A percentile compares a stretch with the other conserved stretches of the same genome.
Conservation (phyloP, 1,140 invertebrate genomes). For the Dysdera silvatica region DNA sequence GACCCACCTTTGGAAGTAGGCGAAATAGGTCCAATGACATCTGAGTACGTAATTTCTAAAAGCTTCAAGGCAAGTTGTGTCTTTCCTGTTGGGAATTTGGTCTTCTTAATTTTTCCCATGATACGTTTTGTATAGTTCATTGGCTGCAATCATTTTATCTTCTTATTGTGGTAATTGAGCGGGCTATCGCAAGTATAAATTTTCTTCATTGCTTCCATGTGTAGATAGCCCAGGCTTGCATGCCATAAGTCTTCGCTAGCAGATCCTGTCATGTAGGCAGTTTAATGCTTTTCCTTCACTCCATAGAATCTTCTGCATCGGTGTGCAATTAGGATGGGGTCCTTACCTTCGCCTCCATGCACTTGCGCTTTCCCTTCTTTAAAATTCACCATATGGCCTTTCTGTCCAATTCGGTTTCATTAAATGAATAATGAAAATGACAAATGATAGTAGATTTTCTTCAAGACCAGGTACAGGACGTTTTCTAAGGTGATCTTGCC, state of each 20-base stretch:
- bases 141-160: background rate
- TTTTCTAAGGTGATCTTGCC: background rate
- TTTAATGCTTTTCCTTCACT: background rate
- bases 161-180: background rate
- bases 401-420: conserved; percentile 16
- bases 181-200: background rate
- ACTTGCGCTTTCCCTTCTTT: background rate
- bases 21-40: conserved; percentile 29
- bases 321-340: background rate
- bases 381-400: background rate
- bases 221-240: conserved; percentile 18
- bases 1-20: conserved; percentile 12
- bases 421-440: too few relatives aligned
- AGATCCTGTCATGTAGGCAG: background rate
- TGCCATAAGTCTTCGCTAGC: conserved; percentile 21
- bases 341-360: background rate
- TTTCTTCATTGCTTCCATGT: conserved; percentile 6
- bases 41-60: conserved; percentile 22
- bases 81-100: background rate
- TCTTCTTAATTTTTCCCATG: conserved; percentile 11
- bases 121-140: conserved; percentile 15
- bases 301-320: background rate
- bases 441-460: conserved; percentile 6
- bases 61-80: background rate
- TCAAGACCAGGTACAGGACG: conserved; percentile 2